Conservation (phyloP, 2,113 vertebrate species). For the Tyrannus savana region DNA sequence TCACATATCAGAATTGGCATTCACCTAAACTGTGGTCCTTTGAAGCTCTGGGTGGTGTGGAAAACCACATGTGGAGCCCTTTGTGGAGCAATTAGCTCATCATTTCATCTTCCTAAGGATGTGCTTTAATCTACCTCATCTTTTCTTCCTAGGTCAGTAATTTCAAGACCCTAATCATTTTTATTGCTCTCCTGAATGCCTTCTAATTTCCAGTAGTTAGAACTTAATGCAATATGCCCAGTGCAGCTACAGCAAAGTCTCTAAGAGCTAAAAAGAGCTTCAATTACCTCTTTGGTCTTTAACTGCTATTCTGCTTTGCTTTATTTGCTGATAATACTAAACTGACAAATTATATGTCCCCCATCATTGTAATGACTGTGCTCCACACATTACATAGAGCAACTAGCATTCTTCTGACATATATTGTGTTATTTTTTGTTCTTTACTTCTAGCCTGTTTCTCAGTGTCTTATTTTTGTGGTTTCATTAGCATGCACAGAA, state of each 20-base stretch:
- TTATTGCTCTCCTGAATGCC: constrained; percentile 28
- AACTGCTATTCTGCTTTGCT: background rate
- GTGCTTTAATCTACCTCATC: background rate
- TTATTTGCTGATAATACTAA: constrained; percentile 24
- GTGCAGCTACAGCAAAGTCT: background rate
- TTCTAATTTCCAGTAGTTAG: constrained; percentile 27
- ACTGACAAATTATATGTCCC: background rate
- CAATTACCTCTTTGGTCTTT: background rate
- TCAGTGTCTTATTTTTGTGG: background rate
- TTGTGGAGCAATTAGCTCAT: background rate
- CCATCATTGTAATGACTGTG: background rate
- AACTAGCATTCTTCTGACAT: background rate
- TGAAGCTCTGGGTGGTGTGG: background rate
- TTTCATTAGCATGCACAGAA: background rate
- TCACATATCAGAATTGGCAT: background rate
- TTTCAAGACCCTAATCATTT: background rate
- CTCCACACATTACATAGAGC: background rate
- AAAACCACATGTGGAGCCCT: background rate
- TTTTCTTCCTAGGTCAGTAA: constrained; percentile 25
- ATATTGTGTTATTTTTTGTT: background rate
- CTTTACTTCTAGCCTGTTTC: background rate
- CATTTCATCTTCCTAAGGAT: constrained; percentile 11
- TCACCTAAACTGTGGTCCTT: background rate
- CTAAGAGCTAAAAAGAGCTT: background rate
- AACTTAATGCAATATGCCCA: background rate